A percentile compares a stretch with the other conserved stretches of the same genome.
Conservation (phyloP, 2,113 vertebrate species). For the Poeciliopsis retropinna region DNA sequence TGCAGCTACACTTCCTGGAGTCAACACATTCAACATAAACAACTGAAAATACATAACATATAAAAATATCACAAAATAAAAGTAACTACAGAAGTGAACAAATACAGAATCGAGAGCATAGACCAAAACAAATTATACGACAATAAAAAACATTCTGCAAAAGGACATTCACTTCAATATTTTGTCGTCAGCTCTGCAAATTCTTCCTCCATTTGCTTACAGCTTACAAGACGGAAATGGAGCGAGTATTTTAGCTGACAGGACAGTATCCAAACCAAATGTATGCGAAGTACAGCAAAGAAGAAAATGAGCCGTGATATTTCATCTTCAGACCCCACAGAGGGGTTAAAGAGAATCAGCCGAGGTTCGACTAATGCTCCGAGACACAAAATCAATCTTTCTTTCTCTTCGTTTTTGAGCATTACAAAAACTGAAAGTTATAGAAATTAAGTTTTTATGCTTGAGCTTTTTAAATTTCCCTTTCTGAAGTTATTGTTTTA, state of each 20-base stretch:
- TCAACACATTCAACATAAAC: no score
- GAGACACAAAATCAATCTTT: neutral
- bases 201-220: neutral
- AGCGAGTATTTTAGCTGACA: conserved; percentile 37
- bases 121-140: no score
- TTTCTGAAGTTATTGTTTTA: neutral
- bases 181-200: neutral
- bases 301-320: conserved; percentile 49
- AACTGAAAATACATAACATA: no score
- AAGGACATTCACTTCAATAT: no score
- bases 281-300: conserved; percentile 5
- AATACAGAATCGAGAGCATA: no score
- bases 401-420: neutral
- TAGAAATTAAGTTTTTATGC: neutral
- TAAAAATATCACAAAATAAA: no score
- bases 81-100: no score
- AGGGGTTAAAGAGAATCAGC: neutral
- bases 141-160: no score
- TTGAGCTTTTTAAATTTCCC: neutral
- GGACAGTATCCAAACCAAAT: neutral
- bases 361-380: neutral
- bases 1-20: no score
- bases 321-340: conserved; percentile 22
- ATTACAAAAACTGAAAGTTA: neutral
- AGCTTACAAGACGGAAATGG: conserved; percentile 25